Evolutionary conservation across 1,140 invertebrate genomes (phyloP).

Genomic region (Lamellibrachia luymesi): DNA sequence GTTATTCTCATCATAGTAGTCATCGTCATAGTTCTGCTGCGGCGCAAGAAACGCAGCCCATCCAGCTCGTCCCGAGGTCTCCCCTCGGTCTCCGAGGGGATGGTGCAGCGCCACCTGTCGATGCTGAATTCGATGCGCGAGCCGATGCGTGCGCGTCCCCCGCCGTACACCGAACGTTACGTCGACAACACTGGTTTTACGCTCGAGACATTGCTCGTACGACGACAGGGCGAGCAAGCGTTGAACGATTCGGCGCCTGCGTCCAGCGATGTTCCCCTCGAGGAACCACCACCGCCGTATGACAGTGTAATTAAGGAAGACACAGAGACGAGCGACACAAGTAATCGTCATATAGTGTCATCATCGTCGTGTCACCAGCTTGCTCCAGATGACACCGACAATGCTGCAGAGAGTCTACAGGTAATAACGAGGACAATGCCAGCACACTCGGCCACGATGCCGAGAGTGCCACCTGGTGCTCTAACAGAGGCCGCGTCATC

Average conservation of each 20-base stretch:
- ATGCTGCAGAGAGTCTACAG: background rate
- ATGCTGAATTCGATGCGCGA: conserved; percentile 1
- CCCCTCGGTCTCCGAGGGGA: background rate
- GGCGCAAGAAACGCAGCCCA: conserved; percentile 12
- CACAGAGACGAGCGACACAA: conserved; percentile 4
- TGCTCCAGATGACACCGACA: background rate
- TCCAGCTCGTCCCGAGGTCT: background rate
- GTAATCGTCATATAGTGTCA: background rate
- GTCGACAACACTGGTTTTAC: conserved; percentile 16
- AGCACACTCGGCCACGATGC: background rate
- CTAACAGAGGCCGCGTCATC: background rate
- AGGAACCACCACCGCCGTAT: conserved; percentile 13
- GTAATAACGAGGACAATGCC: background rate
- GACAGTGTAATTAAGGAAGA: conserved; percentile 16
- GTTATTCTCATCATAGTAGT: background rate
- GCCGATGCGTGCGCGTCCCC: background rate
- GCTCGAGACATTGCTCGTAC: background rate
- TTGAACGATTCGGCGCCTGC: background rate
- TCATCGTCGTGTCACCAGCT: background rate
- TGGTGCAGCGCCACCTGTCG: background rate
- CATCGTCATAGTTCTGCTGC: background rate
- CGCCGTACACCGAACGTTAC: conserved; percentile 2
- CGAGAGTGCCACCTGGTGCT: background rate
- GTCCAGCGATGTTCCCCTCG: background rate
- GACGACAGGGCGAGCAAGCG: background rate